A percentile compares a stretch with the other conserved stretches of the same genome.
phyloP scores from a whole-genome alignment of 2,888 invertebrate genomes.

The Epinotia demarniana region DNA sequence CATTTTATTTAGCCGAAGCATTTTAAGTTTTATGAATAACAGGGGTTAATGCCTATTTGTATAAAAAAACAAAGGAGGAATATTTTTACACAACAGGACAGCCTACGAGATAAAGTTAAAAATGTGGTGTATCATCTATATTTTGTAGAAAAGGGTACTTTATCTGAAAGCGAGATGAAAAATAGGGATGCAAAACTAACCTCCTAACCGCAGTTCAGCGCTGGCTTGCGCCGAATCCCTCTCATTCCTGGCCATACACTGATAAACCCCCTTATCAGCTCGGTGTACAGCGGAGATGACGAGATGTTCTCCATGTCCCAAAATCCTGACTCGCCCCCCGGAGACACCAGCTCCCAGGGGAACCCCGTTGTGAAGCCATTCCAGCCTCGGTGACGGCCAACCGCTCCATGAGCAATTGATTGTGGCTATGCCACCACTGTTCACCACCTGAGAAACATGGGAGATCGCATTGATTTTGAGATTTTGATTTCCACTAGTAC shows the following conservation, averaged over 20 bases:
- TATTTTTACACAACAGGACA: no score
- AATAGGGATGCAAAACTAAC: slow-evolving; percentile 72
- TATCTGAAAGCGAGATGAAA: no score
- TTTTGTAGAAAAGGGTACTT: no score
- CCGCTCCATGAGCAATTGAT: slow-evolving; percentile 95
- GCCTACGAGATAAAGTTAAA: no score
- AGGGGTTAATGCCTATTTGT: no score
- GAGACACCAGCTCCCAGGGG: slow-evolving; percentile 82
- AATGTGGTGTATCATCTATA: no score
- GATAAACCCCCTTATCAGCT: slow-evolving; percentile 94
- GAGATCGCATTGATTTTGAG: not conserved
- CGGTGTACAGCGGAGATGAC: slow-evolving; percentile 85
- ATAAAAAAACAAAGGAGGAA: no score
- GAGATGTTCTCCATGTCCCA: slow-evolving; percentile 70
- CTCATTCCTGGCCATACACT: slow-evolving; percentile 93
- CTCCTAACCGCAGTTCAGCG: slow-evolving; percentile 91
- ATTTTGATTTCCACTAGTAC: not conserved
- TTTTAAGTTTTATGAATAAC: no score
- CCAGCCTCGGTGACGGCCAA: slow-evolving; percentile 88
- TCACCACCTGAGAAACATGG: slow-evolving; percentile 86
- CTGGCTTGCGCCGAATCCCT: slow-evolving; percentile 92
- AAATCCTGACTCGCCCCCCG: slow-evolving; percentile 70
- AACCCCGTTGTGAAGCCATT: slow-evolving; percentile 91
- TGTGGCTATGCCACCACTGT: slow-evolving; percentile 92
- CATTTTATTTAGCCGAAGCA: no score